A percentile compares a stretch with the other conserved stretches of the same genome.
Conservation (phyloP, 2,888 invertebrate genomes). For the Belgica antarctica region DNA sequence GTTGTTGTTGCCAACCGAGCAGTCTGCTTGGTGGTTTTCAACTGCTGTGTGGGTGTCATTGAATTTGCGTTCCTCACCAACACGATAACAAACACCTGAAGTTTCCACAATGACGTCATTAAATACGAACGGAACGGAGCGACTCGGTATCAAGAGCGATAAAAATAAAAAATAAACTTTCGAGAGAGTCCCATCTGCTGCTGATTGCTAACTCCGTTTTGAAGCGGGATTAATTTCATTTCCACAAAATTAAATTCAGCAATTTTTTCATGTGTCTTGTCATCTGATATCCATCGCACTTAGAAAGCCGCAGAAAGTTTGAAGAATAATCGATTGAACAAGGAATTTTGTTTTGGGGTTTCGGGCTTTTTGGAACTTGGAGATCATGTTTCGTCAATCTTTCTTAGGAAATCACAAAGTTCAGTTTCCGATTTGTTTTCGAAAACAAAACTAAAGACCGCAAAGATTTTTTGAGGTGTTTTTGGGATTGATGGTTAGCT, state of each 20-base stretch:
- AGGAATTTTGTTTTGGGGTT: not conserved
- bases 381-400: not conserved
- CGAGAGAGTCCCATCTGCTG: too few species aligned
- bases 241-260: not conserved
- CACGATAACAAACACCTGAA: slow-evolving; percentile 15
- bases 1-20: not conserved
- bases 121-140: not conserved
- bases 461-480: not conserved
- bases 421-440: not conserved
- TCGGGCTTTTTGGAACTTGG: not conserved
- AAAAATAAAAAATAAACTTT: not conserved
- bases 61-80: not conserved
- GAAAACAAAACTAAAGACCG: not conserved
- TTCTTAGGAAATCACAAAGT: slow-evolving; percentile 1
- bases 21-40: not conserved
- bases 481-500: too few species aligned
- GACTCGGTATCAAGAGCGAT: slow-evolving; percentile 1
- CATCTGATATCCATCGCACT: not conserved
- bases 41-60: slow-evolving; percentile 16
- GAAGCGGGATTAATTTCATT: not conserved
- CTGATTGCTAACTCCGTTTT: not conserved
- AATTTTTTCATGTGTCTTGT: too few species aligned
- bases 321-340: slow-evolving; percentile 3
- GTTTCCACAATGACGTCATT: slow-evolving; percentile 18
- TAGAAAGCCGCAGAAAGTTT: not conserved